phyloP scores from a whole-genome alignment of 2,797 vertebrate genomes.

The Gadopsis marmoratus region DNA sequence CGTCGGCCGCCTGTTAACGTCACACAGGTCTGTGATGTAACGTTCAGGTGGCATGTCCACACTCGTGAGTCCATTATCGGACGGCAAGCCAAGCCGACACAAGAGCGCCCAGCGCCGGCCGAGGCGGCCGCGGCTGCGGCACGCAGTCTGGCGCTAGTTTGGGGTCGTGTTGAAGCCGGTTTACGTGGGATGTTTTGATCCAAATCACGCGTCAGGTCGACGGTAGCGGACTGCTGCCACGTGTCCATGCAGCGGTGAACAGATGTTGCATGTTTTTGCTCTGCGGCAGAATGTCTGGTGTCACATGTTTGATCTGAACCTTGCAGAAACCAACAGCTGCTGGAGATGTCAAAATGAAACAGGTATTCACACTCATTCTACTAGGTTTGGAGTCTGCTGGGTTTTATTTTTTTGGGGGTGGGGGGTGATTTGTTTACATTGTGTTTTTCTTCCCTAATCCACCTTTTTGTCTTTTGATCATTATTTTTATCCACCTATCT shows the following conservation, averaged over 20 bases:
- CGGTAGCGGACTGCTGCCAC: too few relatives aligned
- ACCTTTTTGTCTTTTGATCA: slow-evolving; percentile 13
- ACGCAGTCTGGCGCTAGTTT: too few relatives aligned
- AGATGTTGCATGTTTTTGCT: slow-evolving; percentile 47
- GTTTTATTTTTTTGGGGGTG: too few relatives aligned
- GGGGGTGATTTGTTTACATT: slow-evolving; percentile 20
- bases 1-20: not conserved
- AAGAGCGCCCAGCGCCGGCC: not conserved
- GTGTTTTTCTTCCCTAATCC: slow-evolving; percentile 35
- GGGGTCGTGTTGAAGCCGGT: too few relatives aligned
- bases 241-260: too few relatives aligned
- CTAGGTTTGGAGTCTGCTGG: slow-evolving; percentile 42
- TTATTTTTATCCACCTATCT: slow-evolving; percentile 15
- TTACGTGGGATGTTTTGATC: too few relatives aligned
- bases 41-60: too few relatives aligned
- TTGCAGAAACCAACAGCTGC: slow-evolving; percentile 88
- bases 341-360: slow-evolving; percentile 91
- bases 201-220: too few relatives aligned
- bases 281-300: slow-evolving; percentile 57
- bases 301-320: slow-evolving; percentile 83
- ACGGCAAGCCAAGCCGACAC: not conserved
- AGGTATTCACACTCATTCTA: slow-evolving; percentile 79
- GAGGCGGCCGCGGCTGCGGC: too few relatives aligned
- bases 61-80: slow-evolving; percentile 37
- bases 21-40: not conserved